A percentile compares a stretch with the other conserved stretches of the same genome.
Conservation (phyloP, 1,140 invertebrate genomes). For the Drosophila nigromelanica region DNA sequence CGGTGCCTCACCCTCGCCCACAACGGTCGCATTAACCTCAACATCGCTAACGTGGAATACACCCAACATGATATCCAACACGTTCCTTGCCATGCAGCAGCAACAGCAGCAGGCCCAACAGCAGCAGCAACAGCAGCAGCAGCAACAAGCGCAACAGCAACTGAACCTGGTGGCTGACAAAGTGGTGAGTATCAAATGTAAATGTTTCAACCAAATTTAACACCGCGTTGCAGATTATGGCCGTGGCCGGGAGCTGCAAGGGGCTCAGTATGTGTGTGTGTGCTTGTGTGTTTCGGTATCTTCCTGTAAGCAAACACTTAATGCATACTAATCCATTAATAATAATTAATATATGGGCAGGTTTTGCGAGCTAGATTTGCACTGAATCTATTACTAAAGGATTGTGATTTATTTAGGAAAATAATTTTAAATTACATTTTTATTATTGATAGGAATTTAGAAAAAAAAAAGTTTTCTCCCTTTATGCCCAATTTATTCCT, state of each 20-base stretch:
- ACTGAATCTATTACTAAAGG: too few relatives aligned
- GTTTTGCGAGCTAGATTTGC: not conserved
- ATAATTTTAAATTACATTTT: too few relatives aligned
- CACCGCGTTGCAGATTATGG: slow-evolving; percentile 30
- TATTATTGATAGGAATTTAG: too few relatives aligned
- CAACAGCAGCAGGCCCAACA: slow-evolving; percentile 79
- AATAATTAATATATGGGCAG: not conserved
- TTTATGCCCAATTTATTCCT: too few relatives aligned
- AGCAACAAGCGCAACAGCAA: slow-evolving; percentile 65
- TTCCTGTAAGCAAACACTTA: not conserved
- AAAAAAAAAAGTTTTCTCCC: too few relatives aligned
- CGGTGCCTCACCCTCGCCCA: slow-evolving; percentile 78
- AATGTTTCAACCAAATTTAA: slow-evolving; percentile 21
- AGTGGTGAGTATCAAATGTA: slow-evolving; percentile 70
- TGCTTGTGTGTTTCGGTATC: slow-evolving; percentile 1
- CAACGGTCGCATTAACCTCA: slow-evolving; percentile 75
- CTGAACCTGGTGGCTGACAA: slow-evolving; percentile 79
- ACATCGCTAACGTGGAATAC: slow-evolving; percentile 80
- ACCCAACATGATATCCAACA: slow-evolving; percentile 81
- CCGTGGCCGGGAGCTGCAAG: slow-evolving; percentile 13
- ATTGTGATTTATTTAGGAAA: too few relatives aligned
- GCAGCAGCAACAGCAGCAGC: slow-evolving; percentile 67
- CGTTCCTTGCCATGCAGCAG: slow-evolving; percentile 81
- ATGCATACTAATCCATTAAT: slow-evolving; percentile 12
- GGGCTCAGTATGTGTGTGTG: slow-evolving; percentile 22